Conservation (phyloP, 2,113 vertebrate species). For the Lamprologus speciosus region DNA sequence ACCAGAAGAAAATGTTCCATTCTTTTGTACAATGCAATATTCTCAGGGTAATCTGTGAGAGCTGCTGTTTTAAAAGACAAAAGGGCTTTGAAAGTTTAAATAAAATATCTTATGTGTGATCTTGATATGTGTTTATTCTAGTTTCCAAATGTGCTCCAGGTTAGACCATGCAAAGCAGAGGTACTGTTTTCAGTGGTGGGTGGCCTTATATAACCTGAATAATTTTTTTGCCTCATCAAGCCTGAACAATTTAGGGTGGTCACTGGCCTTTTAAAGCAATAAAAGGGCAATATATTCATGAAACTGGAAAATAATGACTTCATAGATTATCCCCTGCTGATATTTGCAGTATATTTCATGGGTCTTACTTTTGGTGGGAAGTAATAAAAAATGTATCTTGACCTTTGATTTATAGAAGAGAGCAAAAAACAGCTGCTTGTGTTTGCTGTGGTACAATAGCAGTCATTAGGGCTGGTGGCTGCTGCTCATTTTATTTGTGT, state of each 20-base stretch:
- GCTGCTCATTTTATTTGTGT: background rate
- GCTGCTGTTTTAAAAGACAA: background rate
- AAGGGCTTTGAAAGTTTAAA: background rate
- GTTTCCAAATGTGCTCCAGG: background rate
- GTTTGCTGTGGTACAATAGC: background rate
- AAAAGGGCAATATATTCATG: background rate
- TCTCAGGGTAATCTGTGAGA: background rate
- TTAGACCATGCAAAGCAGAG: background rate
- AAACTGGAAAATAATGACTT: background rate
- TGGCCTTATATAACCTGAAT: background rate
- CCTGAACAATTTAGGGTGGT: background rate
- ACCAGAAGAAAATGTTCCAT: background rate
- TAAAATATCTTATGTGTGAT: background rate
- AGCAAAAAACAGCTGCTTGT: background rate
- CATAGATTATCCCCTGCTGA: background rate
- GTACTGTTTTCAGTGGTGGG: background rate
- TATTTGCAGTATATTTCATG: background rate
- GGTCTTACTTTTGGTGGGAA: background rate
- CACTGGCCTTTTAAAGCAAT: background rate
- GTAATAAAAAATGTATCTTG: background rate
- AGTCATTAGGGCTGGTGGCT: slow-evolving; percentile 3
- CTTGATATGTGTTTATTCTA: background rate
- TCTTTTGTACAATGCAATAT: background rate
- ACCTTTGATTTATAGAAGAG: background rate
- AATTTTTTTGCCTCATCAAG: background rate